phyloP scores from a whole-genome alignment of 2,797 vertebrate species.

The Pangasius djambal region DNA sequence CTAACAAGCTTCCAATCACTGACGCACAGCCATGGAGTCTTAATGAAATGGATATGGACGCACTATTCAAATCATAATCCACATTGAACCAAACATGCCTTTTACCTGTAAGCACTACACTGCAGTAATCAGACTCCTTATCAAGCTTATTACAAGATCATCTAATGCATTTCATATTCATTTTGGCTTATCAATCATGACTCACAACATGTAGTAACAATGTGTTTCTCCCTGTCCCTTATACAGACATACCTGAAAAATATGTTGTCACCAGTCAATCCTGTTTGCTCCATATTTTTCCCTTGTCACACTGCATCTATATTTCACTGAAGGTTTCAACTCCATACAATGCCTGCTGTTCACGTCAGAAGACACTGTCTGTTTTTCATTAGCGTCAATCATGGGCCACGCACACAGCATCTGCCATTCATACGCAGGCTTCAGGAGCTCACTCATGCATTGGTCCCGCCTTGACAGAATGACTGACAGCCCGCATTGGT shows the following conservation, averaged over 20 bases:
- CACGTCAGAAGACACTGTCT: conserved; percentile 65
- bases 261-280: conserved; percentile 28
- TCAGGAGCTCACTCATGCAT: conserved; percentile 71
- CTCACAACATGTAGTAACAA: not conserved
- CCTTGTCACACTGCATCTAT: conserved; percentile 18
- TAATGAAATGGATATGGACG: not conserved
- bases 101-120: not conserved
- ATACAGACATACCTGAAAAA: conserved; percentile 6
- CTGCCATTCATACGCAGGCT: conserved; percentile 51
- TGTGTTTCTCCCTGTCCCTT: not conserved
- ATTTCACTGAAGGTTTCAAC: conserved; percentile 37
- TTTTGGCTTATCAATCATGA: conserved; percentile 6
- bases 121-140: not conserved
- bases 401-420: conserved; percentile 59
- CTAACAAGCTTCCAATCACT: not conserved
- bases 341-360: conserved; percentile 64
- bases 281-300: conserved; percentile 17
- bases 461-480: conserved; percentile 76
- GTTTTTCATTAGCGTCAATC: conserved; percentile 83
- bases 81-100: not conserved
- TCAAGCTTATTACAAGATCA: not conserved
- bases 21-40: not conserved
- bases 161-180: not conserved
- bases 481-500: conserved; percentile 73
- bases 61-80: not conserved